Percentiles rank a stretch among this genome's conserved stretches.
Evolutionary conservation across 2,797 vertebrate genomes (phyloP).

Genomic region (Pangasius sanitwongsei): DNA sequence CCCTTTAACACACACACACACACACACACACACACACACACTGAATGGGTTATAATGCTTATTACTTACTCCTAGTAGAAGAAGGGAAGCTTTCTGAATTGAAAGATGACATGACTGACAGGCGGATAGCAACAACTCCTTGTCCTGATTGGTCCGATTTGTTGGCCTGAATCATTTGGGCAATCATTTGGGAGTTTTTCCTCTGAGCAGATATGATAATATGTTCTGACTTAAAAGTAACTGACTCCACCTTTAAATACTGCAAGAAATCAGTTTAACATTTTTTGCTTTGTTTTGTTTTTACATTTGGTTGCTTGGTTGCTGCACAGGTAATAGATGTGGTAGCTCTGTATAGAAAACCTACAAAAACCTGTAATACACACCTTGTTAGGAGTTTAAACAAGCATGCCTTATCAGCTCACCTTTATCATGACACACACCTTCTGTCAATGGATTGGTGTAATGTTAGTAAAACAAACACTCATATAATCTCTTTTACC

Average conservation of each 20-base stretch:
- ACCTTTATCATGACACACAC: constrained; percentile 1
- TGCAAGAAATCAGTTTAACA: neutral
- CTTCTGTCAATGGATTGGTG: constrained; percentile 3
- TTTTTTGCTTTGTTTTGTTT: neutral
- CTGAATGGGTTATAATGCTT: neutral
- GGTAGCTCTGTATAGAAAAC: neutral
- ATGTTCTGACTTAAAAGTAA: neutral
- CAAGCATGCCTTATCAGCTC: constrained; percentile 12
- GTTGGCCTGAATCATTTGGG: neutral
- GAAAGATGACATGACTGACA: neutral
- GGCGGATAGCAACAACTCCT: no score
- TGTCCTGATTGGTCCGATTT: neutral
- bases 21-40: neutral
- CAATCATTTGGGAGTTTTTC: neutral
- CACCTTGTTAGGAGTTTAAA: constrained; percentile 16
- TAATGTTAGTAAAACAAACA: constrained; percentile 32
- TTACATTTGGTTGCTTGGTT: neutral
- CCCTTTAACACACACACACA: neutral
- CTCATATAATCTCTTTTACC: constrained; percentile 7
- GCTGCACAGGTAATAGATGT: no score
- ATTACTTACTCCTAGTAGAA: neutral
- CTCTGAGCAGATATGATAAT: neutral
- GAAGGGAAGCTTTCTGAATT: neutral
- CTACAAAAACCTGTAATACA: neutral
- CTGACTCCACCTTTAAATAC: neutral